Evolutionary conservation across 2,113 vertebrate genomes (phyloP).

Genomic region (Cisticola juncidis): DNA sequence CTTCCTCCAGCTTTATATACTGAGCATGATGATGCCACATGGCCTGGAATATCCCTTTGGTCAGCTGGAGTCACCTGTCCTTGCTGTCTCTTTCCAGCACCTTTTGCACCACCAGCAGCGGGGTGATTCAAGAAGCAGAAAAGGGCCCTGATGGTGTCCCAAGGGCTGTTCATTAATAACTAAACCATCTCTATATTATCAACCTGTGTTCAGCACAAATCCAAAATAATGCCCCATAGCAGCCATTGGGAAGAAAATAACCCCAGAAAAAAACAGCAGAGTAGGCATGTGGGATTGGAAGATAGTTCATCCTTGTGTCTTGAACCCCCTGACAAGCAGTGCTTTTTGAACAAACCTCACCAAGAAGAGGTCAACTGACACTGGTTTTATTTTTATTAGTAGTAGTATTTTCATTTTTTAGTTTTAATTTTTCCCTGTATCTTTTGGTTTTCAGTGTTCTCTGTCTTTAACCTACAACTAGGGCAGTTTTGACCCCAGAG

Average conservation of each 20-base stretch:
- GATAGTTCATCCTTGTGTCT: not conserved
- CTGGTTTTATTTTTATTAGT: not conserved
- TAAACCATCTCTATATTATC: not conserved
- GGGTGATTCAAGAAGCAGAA: not conserved
- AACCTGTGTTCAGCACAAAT: not conserved
- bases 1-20: not conserved
- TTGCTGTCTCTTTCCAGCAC: not conserved
- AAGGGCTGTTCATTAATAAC: not conserved
- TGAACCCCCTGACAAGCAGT: not conserved
- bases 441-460: not conserved
- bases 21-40: not conserved
- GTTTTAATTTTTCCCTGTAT: fast-evolving
- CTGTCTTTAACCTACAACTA: not conserved
- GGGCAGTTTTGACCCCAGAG: not conserved
- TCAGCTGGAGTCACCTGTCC: not conserved
- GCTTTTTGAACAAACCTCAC: not conserved
- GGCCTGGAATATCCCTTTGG: not conserved
- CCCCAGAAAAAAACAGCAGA: not conserved
- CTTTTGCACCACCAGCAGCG: not conserved
- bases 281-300: not conserved
- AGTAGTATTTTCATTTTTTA: not conserved
- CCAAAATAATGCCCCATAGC: not conserved
- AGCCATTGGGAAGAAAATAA: not conserved
- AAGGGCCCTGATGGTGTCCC: not conserved
- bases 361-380: not conserved